phyloP scores from a whole-genome alignment of 2,797 vertebrate genomes.

The Artibeus lituratus region DNA sequence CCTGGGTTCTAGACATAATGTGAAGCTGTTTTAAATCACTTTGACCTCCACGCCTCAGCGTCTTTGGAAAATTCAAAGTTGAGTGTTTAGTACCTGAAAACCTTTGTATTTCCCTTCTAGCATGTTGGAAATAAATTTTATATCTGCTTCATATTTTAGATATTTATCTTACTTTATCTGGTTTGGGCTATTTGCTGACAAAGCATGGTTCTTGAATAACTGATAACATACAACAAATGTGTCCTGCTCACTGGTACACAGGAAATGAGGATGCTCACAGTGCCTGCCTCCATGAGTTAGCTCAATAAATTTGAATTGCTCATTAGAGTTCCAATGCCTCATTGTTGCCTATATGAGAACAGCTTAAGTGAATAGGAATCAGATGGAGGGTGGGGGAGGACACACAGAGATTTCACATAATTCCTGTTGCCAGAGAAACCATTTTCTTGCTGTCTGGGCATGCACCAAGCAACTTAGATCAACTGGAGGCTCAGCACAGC shows the following conservation, averaged over 20 bases:
- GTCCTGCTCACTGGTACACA: slow-evolving; percentile 8
- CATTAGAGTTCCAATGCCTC: slow-evolving; percentile 68
- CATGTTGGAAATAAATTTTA: background rate
- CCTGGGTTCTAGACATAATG: slow-evolving; percentile 12
- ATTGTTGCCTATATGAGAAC: slow-evolving; percentile 77
- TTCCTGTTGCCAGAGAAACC: slow-evolving; percentile 85
- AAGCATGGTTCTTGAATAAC: slow-evolving; percentile 45
- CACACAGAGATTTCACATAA: slow-evolving; percentile 74
- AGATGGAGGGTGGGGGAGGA: slow-evolving; percentile 67
- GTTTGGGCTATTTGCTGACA: slow-evolving; percentile 23
- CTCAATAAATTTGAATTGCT: slow-evolving; percentile 74
- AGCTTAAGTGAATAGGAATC: slow-evolving; percentile 77
- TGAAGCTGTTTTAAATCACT: slow-evolving; percentile 8
- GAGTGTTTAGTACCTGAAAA: slow-evolving; percentile 37
- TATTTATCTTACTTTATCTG: slow-evolving; percentile 34
- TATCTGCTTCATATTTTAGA: slow-evolving; percentile 26
- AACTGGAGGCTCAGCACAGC: slow-evolving; percentile 72
- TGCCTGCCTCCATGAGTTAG: slow-evolving; percentile 65
- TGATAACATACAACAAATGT: background rate
- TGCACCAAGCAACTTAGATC: slow-evolving; percentile 74
- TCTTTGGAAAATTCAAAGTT: slow-evolving; percentile 47
- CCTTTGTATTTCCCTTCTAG: slow-evolving; percentile 23
- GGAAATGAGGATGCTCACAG: slow-evolving; percentile 41
- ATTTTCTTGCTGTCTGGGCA: slow-evolving; percentile 81
- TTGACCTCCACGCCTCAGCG: background rate